Evolutionary conservation across 2,888 invertebrate genomes (phyloP), one percentile per base, ranked within the genome.

Genomic region (Trissonchulus sp.): DNA sequence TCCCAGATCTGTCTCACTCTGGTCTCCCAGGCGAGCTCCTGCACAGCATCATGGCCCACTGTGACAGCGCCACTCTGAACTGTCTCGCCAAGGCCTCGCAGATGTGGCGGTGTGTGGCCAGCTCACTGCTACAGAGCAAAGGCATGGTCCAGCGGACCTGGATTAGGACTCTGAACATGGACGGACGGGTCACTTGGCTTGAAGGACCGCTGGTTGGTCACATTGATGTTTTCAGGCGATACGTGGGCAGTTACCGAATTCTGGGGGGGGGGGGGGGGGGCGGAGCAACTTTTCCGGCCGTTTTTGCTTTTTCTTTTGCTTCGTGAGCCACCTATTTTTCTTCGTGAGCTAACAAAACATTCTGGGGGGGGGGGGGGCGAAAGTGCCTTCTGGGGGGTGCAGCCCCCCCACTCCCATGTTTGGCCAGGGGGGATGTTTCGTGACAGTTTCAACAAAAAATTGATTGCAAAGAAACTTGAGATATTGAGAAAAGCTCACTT

Each of bases 151-250:
- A 73, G 36, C 15, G n/a, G 3, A 31, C 8, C 2, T 73, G 73
- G 73, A 30, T 30, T 1, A 60, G 33, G 33, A 28, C 72, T 2
- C 33, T 69, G 31, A 31, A 69, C 31, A 8, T 33, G 18, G 18
- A 69, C 15, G 69, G 69, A 3, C 31, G 63, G 3, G 8, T 28
- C 28, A 2, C 18, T 18, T 73, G 73, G 73, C 38, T 34, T 33
- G 84, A 36, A 3, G 33, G 33, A 2, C 48, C 48, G 8, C 23
- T 48, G 8, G 48, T 48, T 15, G 48, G 48, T 48, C 23, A 15
- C 48, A 15, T 48, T 48, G 48, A 23, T 8, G 8, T 48, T 48
- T 8, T 48, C 23, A 48, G 8, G n/a, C n/a, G n/a, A n/a, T n/a
- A n/a, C n/a, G n/a, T n/a, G n/a, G n/a, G n/a, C n/a, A n/a, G n/a